Evolutionary conservation across 2,888 invertebrate species (phyloP).

Genomic region (Stenodera caucasica): DNA sequence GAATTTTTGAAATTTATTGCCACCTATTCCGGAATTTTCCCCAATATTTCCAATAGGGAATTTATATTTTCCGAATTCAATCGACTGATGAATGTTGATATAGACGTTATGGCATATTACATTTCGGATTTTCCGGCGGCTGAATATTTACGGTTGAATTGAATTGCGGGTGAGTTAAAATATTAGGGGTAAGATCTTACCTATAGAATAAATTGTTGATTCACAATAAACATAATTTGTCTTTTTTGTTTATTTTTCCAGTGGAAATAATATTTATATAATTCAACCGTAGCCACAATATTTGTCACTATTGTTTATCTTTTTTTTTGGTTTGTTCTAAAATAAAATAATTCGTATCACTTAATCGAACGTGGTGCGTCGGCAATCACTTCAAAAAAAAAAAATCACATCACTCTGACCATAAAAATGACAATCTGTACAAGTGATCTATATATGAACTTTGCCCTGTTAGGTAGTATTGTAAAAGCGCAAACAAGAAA

Average conservation of each 20-base stretch:
- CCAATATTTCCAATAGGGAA: background rate
- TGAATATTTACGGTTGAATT: background rate
- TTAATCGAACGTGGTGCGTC: background rate
- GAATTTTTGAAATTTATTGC: no score
- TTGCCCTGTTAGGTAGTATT: conserved; percentile 47
- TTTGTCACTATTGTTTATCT: background rate
- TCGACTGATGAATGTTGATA: background rate
- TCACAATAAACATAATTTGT: background rate
- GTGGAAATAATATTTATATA: no score
- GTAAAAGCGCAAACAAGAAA: conserved; percentile 52
- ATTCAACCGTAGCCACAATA: background rate
- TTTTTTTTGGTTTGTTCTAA: background rate
- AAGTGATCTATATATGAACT: conserved; percentile 38
- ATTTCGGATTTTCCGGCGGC: background rate
- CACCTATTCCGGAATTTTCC: no score
- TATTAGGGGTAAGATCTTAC: background rate
- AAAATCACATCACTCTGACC: conserved; percentile 1
- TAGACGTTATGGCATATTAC: background rate
- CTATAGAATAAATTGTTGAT: background rate
- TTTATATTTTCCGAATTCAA: background rate
- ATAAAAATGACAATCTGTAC: conserved; percentile 19
- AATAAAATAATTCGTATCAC: background rate
- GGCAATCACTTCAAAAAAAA: background rate
- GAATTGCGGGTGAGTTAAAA: background rate
- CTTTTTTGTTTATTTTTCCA: background rate